phyloP scores from a whole-genome alignment of 2,888 invertebrate species.

The Drosophila kambysellisi region DNA sequence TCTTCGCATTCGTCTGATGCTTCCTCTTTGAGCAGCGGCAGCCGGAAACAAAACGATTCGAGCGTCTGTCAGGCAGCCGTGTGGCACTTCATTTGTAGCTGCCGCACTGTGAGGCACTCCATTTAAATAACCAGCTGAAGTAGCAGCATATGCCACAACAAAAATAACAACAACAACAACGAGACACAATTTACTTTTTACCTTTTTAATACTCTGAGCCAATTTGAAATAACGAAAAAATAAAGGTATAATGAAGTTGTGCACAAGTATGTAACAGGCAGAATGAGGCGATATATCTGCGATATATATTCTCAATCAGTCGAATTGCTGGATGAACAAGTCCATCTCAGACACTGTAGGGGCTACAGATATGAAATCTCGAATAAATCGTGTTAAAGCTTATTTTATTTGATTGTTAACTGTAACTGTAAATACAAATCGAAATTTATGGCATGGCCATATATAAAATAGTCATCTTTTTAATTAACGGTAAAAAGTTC shows the following conservation, averaged over 20 bases:
- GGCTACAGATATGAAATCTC: background rate
- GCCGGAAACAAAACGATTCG: constrained; percentile 21
- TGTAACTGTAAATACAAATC: background rate
- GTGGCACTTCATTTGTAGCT: constrained; percentile 60
- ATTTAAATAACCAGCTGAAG: constrained; percentile 28
- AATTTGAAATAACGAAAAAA: background rate
- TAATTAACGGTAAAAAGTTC: background rate
- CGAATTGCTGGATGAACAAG: too few species aligned
- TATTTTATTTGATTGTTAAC: background rate
- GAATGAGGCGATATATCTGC: background rate
- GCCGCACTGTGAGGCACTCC: constrained; percentile 2
- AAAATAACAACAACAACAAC: constrained; percentile 5
- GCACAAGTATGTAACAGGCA: background rate
- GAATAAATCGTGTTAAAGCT: background rate
- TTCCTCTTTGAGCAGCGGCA: constrained; percentile 3
- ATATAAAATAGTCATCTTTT: background rate
- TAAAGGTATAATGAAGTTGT: background rate
- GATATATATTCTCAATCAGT: background rate
- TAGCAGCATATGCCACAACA: background rate
- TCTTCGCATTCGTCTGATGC: background rate
- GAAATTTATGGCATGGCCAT: too few species aligned
- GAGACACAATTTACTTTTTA: constrained; percentile 10
- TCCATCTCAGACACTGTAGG: background rate
- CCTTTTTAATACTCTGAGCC: constrained; percentile 8
- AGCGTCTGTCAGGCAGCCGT: constrained; percentile 42